Evolutionary conservation across 1,140 invertebrate genomes (phyloP).

Genomic region (Aethina tumida): DNA sequence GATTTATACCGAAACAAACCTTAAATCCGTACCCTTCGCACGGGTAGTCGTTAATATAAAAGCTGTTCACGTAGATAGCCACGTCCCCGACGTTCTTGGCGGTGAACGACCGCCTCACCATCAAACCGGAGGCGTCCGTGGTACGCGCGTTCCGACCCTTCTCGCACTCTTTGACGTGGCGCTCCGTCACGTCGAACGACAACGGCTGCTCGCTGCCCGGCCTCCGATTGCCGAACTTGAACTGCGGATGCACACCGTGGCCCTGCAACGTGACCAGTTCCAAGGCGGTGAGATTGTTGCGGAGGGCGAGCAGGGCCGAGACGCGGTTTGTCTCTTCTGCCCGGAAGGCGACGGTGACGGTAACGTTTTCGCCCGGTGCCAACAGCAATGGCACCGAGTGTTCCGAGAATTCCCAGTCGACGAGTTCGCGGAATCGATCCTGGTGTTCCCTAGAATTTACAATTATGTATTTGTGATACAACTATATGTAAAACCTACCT

Average conservation of each 20-base stretch:
- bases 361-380: conserved; percentile 35
- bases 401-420: conserved; percentile 18
- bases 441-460: conserved; percentile 12
- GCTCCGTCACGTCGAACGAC: conserved; percentile 75
- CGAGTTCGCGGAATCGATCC: conserved; percentile 17
- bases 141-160: conserved; percentile 41
- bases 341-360: conserved; percentile 27
- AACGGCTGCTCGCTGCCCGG: conserved; percentile 65
- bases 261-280: conserved; percentile 77
- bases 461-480: too few species aligned
- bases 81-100: conserved; percentile 82
- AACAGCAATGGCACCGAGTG: conserved; percentile 35
- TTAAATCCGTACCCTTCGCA: conserved; percentile 79
- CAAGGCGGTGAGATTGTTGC: conserved; percentile 90
- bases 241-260: conserved; percentile 71
- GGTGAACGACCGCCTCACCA: conserved; percentile 75
- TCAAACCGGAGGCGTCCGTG: conserved; percentile 43
- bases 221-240: conserved; percentile 84
- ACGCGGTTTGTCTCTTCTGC: conserved; percentile 31
- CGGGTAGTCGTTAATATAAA: conserved; percentile 60
- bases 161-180: conserved; percentile 75
- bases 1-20: conserved; percentile 9
- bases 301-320: conserved; percentile 38
- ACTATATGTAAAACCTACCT: too few species aligned
- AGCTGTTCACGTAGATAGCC: conserved; percentile 62